Evolutionary conservation across 1,140 invertebrate species (phyloP).

Genomic region (Apolygus lucorum): DNA sequence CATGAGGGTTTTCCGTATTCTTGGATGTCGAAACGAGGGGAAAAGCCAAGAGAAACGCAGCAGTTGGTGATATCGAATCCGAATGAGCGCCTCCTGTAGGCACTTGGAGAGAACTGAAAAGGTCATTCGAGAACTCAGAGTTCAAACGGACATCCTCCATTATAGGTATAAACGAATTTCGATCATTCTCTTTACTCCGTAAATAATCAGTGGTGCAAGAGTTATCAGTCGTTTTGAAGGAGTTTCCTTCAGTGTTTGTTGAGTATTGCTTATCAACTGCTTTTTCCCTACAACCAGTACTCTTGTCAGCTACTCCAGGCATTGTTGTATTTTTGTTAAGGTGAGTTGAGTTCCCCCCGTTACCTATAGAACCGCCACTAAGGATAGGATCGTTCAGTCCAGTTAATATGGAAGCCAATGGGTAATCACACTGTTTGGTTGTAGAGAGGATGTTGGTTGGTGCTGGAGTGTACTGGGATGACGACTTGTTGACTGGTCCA

Average conservation of each 20-base stretch:
- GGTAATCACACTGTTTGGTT: not conserved
- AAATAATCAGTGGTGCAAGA: not conserved
- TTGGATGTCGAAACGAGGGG: constrained; percentile 54
- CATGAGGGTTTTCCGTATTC: constrained; percentile 48
- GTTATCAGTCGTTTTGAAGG: constrained; percentile 3
- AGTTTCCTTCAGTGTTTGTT: not conserved
- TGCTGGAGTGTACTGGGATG: not conserved
- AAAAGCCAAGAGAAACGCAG: constrained; percentile 64
- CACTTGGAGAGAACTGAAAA: constrained; percentile 57
- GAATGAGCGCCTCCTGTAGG: constrained; percentile 50
- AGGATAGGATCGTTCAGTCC: not conserved
- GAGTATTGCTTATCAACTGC: constrained; percentile 12
- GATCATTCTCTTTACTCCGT: constrained; percentile 31
- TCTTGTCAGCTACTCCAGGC: not conserved
- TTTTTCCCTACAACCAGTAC: not conserved
- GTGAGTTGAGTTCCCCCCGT: not conserved
- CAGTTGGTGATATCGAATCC: constrained; percentile 61
- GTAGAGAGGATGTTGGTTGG: not conserved
- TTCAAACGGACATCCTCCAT: constrained; percentile 47
- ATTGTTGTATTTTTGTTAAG: not conserved
- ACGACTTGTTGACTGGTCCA: not conserved
- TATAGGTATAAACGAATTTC: constrained; percentile 34
- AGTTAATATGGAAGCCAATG: constrained; percentile 5
- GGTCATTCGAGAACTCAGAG: constrained; percentile 60
- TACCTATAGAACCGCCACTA: not conserved